Base-by-base conservation (phyloP, 92 coral and sea anemone genomes). In the Zoanthus gigantus region DNA sequence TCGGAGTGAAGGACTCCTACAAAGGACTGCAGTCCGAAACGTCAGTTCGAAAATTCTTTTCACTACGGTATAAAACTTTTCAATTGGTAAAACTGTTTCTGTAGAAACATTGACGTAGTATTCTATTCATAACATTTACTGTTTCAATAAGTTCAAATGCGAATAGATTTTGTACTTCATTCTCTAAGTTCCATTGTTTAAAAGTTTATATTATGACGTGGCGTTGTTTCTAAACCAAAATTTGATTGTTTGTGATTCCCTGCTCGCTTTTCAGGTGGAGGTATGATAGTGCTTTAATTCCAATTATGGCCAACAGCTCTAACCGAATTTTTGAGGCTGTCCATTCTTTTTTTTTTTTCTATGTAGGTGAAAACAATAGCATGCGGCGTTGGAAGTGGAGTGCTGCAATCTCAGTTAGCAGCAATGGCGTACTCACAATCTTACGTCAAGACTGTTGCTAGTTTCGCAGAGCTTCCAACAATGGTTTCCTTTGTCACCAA, bases 401-500 rank as follows among this genome's bases (percentile, higher is more conserved):
- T 79, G 8, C 72, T 60, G 9, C 84, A 34, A 14, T 79, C 84
- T 0, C 84, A 79, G 71, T 31, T 79, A 7, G 53, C 71, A 9
- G 84, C 72, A 8, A 79, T 79, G 57, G 84, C 84, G 9, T 79
- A 79, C 34, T 79, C 84, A 16, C 50, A 32, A 3, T 79, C 72
- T 11, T 79, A 79, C 16, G 71, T 16, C 29, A 60, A 79, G 84
- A 79, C 72, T 1, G 84, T 60, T 31, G 12, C 84, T 17, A 79
- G 84, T 30, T 79, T 34, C 32, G 32, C 84, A 14, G 84, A 79
- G 14, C 84, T 79, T 0, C 72, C 71, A 11, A 18, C 31, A 16
- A 79, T 79, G 84, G 84, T 79, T 9, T 79, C 84, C 9, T 79
- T 79, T 79, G 84, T 79, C 34, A 79, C 84, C 14, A 61, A 29